Evolutionary conservation across 2,113 vertebrate genomes (phyloP), one percentile per base, ranked within the genome.

Genomic region (Channa maculata): DNA sequence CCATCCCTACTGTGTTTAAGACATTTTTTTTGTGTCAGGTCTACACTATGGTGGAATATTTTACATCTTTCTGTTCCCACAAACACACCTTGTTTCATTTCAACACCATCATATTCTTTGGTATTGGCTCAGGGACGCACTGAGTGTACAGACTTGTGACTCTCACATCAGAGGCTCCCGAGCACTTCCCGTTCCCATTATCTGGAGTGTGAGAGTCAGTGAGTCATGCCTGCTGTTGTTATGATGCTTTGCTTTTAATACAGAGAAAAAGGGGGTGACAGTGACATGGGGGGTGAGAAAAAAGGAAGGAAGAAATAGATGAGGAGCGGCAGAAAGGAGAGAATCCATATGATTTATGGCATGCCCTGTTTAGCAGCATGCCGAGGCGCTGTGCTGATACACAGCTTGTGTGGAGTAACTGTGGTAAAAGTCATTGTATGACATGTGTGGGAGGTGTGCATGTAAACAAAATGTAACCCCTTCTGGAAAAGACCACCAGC

Each of bases 171-270:
- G 60, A 85, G 72, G 57, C 86, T 71, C 71, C 52, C 41, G 37
- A 58, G 52, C 80, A 51, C 85, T 76, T 84, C 60, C 77, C 77
- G 60, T 82, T 54, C 7, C 74, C 70, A 71, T 80, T 80, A 77
- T 86, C 64, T 70, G 74, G 65, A 71, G 71, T 71, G 86, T 83
- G 86, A 90, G 72, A 86, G 74, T 52, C 71, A 38, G 51, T 90
- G 91, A 91, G 71, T 92, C 91, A 92, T 50, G 77, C 74, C 86
- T 70, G 80, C 86, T 87, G 88, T 78, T 83, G 74, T 75, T 67
- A 49, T 73, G 67, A 81, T 44, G 77, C 44, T 63, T 59, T 77
- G 44, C 59, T 78, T 76, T 68, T 48, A 43, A 45, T 24, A 5
- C 37, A 10, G 41, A 52, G 33, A 34, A n/a, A 60, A 69, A 48